Evolutionary conservation across 1,140 invertebrate species (phyloP).

Genomic region (Aphelinus atriplicis): DNA sequence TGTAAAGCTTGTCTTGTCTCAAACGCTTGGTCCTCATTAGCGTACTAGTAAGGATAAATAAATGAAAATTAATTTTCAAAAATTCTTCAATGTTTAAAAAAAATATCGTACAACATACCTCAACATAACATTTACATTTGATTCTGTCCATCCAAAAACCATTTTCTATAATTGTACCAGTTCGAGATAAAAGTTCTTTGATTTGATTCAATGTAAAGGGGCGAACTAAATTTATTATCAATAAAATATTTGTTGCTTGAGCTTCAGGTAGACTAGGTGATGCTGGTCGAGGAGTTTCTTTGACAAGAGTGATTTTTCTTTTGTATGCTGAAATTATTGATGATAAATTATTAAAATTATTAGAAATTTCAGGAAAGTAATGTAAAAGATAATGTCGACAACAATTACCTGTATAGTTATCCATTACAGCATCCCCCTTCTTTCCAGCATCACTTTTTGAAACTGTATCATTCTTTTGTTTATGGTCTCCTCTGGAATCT

Average conservation of each 20-base stretch:
- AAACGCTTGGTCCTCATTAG: conserved; percentile 80
- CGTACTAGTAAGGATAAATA: conserved; percentile 67
- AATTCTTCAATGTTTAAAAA: too few relatives aligned
- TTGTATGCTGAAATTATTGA: conserved; percentile 49
- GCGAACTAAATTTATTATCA: conserved; percentile 91
- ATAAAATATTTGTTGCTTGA: conserved; percentile 80
- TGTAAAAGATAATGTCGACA: not conserved
- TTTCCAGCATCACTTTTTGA: conserved; percentile 51
- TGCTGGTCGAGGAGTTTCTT: conserved; percentile 69
- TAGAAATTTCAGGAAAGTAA: conserved; percentile 9
- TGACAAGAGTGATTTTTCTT: conserved; percentile 78
- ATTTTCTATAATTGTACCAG: conserved; percentile 87
- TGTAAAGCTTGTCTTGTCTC: conserved; percentile 92
- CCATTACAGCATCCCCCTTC: conserved; percentile 52
- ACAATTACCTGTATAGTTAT: conserved; percentile 61
- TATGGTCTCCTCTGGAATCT: conserved; percentile 53
- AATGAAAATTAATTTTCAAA: not conserved
- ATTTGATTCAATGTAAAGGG: conserved; percentile 94
- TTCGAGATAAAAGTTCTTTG: conserved; percentile 88
- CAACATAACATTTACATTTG: conserved; percentile 94
- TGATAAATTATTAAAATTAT: not conserved
- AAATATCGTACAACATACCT: conserved; percentile 60
- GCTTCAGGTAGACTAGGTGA: conserved; percentile 83
- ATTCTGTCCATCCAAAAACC: conserved; percentile 99
- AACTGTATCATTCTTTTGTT: conserved; percentile 49